phyloP scores from a whole-genome alignment of 1,140 invertebrate species.

The Aethina tumida region DNA sequence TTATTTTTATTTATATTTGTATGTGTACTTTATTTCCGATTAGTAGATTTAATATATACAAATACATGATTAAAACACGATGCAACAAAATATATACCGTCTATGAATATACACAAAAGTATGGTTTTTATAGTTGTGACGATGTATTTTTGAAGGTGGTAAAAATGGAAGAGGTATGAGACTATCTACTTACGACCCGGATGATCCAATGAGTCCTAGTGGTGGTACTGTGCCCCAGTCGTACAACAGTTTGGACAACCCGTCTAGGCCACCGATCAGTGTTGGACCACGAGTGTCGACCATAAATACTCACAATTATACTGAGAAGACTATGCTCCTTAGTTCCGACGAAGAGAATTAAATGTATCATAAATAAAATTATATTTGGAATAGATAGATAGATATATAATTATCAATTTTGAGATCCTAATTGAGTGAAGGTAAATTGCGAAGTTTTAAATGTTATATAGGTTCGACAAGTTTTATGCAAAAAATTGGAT shows the following conservation, averaged over 20 bases:
- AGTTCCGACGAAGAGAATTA: constrained; percentile 93
- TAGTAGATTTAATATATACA: constrained; percentile 1
- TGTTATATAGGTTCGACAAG: not conserved
- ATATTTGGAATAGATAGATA: constrained; percentile 1
- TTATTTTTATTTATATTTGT: constrained; percentile 1
- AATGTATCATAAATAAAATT: constrained; percentile 8
- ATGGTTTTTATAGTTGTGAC: not conserved
- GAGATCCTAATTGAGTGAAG: not conserved
- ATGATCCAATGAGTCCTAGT: constrained; percentile 43
- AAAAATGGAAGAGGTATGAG: constrained; percentile 55
- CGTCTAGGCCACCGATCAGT: constrained; percentile 41
- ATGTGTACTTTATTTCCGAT: not conserved
- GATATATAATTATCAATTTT: not conserved
- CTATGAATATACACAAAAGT: no score
- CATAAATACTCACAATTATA: constrained; percentile 69
- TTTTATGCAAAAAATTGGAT: no score
- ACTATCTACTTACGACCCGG: constrained; percentile 56
- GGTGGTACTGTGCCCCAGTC: constrained; percentile 29
- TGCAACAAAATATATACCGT: no score
- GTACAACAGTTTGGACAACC: constrained; percentile 35
- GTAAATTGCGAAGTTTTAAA: not conserved
- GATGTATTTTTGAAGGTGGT: constrained; percentile 36
- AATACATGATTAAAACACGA: not conserved
- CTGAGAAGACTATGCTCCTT: constrained; percentile 91
- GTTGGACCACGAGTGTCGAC: constrained; percentile 61